Evolutionary conservation across 2,797 vertebrate genomes (phyloP).

Genomic region (Chaunax sp.): DNA sequence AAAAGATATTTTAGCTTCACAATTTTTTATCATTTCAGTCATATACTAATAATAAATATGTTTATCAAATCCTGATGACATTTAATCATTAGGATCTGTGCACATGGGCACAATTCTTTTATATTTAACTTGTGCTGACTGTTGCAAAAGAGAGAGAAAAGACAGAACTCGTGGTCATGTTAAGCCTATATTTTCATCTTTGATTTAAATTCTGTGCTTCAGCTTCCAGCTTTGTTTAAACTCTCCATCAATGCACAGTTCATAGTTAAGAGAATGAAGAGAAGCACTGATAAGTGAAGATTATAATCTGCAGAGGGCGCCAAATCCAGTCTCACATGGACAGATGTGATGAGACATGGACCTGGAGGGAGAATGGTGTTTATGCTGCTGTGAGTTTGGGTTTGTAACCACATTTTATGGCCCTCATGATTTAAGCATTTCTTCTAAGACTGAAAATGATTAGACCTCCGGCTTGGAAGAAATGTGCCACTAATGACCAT

Average conservation of each 20-base stretch:
- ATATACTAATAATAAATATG: no score
- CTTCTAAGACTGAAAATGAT: slow-evolving; percentile 30
- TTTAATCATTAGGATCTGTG: no score
- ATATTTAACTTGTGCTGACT: no score
- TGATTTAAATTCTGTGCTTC: not conserved
- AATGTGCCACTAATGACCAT: slow-evolving; percentile 38
- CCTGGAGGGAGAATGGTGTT: slow-evolving; percentile 4
- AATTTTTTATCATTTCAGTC: no score
- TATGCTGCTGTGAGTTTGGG: slow-evolving; percentile 12
- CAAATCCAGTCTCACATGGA: slow-evolving; percentile 30
- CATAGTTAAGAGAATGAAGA: not conserved
- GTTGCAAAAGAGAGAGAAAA: no score
- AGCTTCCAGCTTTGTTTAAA: not conserved
- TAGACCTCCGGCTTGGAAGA: slow-evolving; percentile 7
- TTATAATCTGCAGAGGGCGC: slow-evolving; percentile 57
- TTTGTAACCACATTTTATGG: slow-evolving; percentile 40
- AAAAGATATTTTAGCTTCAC: no score
- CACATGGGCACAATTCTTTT: no score
- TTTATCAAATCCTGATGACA: no score
- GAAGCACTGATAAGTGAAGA: not conserved
- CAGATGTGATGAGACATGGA: not conserved
- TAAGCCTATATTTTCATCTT: no score
- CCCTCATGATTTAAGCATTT: slow-evolving; percentile 27
- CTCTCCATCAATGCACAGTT: no score
- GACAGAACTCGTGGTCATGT: no score